Conservation (phyloP, 2,888 invertebrate genomes). For the Uloborus plumipes region DNA sequence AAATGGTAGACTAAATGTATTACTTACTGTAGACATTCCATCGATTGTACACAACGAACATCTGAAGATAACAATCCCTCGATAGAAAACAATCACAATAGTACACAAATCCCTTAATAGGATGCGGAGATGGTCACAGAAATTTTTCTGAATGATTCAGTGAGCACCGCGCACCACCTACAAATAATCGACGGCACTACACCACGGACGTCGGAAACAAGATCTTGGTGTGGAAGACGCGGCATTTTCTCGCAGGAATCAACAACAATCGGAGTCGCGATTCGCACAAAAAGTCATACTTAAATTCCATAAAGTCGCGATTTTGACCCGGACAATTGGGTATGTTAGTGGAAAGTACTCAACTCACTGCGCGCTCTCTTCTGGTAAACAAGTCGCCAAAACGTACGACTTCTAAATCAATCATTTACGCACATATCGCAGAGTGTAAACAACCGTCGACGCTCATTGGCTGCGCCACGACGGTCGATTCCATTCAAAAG, state of each 20-base stretch:
- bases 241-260: conserved; percentile 44
- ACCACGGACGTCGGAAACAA: conserved; percentile 33
- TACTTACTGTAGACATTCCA: conserved; percentile 6
- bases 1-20: not conserved
- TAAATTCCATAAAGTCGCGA: conserved; percentile 37
- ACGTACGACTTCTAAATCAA: conserved; percentile 64
- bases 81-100: conserved; percentile 14
- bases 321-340: conserved; percentile 44
- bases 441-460: conserved; percentile 64
- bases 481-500: conserved; percentile 55
- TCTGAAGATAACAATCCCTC: conserved; percentile 18
- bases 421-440: conserved; percentile 65
- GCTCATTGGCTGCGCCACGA: conserved; percentile 57
- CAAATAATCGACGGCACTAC: conserved; percentile 53
- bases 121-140: conserved; percentile 24
- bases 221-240: conserved; percentile 44
- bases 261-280: conserved; percentile 31
- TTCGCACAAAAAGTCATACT: conserved; percentile 20
- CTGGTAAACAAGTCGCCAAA: conserved; percentile 61
- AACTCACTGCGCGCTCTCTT: conserved; percentile 49
- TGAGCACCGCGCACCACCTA: conserved; percentile 54
- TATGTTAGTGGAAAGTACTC: conserved; percentile 47
- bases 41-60: conserved; percentile 29
- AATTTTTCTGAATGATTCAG: conserved; percentile 56
- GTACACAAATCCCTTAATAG: conserved; percentile 43